Conservation (phyloP, 1,140 invertebrate species). For the Hylaeus anthracinus region DNA sequence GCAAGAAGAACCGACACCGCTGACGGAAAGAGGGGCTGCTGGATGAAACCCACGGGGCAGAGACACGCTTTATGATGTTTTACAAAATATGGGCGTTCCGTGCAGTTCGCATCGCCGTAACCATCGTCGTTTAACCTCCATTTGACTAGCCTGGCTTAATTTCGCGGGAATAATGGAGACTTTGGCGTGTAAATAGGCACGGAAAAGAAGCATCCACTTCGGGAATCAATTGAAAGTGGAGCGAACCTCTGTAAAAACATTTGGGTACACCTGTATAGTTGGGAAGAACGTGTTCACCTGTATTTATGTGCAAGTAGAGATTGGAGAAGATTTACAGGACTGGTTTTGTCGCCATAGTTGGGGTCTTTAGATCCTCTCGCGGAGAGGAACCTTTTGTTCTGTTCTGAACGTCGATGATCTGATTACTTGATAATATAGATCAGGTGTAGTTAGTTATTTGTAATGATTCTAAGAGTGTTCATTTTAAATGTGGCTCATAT, state of each 20-base stretch:
- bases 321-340: too few species aligned
- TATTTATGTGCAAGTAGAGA: background rate
- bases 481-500: too few species aligned
- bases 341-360: too few species aligned
- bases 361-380: too few species aligned
- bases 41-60: background rate
- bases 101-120: background rate
- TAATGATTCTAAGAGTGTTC: too few species aligned
- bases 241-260: background rate
- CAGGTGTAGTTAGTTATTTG: too few species aligned
- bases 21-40: too few species aligned
- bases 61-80: constrained; percentile 13
- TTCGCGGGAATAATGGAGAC: constrained; percentile 3
- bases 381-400: too few species aligned
- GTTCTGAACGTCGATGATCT: too few species aligned
- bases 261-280: background rate
- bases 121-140: background rate
- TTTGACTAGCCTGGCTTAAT: background rate
- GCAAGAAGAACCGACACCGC: constrained; percentile 1
- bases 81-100: constrained; percentile 14
- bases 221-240: background rate
- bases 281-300: background rate
- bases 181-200: constrained; percentile 18
- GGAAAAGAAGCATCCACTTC: constrained; percentile 10
- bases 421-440: too few species aligned